Conservation (phyloP, 2,797 vertebrate genomes). For the Falco rusticolus region DNA sequence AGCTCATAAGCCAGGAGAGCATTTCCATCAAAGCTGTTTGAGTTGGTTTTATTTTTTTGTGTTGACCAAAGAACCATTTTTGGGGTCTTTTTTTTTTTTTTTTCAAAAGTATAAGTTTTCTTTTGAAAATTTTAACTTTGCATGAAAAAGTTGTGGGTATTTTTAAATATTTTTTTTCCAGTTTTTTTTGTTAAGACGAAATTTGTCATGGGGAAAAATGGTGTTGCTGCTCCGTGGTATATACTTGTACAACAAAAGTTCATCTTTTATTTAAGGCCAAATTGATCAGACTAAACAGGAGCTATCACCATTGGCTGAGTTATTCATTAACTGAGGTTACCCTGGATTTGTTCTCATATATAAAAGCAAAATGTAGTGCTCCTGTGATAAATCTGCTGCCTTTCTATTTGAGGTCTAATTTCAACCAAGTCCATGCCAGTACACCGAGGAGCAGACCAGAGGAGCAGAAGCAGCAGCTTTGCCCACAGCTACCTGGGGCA, state of each 20-base stretch:
- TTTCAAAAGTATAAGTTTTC: neutral
- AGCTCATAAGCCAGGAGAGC: neutral
- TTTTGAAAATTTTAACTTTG: neutral
- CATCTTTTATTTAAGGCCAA: neutral
- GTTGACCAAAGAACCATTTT: neutral
- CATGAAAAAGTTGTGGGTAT: rapidly evolving
- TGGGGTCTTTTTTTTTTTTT: neutral
- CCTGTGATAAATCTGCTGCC: neutral
- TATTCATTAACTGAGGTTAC: conserved; percentile 32
- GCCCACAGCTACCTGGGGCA: neutral
- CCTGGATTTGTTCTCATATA: neutral
- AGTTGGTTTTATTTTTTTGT: neutral
- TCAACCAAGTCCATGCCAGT: neutral
- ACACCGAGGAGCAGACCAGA: neutral
- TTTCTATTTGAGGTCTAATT: neutral
- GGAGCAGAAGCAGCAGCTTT: neutral
- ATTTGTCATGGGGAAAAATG: neutral
- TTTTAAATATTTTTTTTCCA: neutral
- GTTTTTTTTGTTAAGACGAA: neutral
- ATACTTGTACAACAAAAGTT: neutral
- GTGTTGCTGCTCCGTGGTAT: neutral
- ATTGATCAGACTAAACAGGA: conserved; percentile 16
- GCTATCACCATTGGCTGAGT: neutral
- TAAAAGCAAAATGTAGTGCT: neutral
- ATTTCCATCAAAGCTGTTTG: neutral